A percentile compares a stretch with the other conserved stretches of the same genome.
Evolutionary conservation across 2,113 vertebrate species (phyloP).

Genomic region (Puffinus mauretanicus): DNA sequence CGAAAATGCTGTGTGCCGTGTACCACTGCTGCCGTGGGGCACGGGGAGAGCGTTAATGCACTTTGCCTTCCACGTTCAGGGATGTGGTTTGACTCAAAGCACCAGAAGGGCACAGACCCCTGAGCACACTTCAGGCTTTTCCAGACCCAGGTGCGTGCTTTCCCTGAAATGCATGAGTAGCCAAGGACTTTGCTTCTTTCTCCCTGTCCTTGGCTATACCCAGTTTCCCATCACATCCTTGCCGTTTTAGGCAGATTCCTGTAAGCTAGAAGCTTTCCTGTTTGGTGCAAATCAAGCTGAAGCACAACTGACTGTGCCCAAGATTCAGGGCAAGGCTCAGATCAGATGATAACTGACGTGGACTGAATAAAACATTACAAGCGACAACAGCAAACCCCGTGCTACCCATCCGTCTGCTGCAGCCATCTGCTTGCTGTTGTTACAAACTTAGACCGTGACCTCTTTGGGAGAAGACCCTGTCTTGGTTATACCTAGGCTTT

Average conservation of each 20-base stretch:
- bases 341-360: background rate
- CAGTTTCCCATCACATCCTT: background rate
- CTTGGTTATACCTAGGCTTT: background rate
- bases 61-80: background rate
- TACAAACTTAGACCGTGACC: background rate
- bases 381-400: background rate
- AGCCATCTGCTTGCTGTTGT: background rate
- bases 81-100: background rate
- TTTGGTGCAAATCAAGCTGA: background rate
- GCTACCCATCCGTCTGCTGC: background rate
- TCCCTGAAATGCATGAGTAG: background rate
- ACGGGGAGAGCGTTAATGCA: rapidly evolving
- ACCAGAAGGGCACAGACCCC: background rate
- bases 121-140: background rate
- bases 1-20: rapidly evolving
- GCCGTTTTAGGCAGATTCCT: background rate
- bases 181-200: background rate
- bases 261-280: background rate
- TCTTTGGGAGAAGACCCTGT: background rate
- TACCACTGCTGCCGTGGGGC: background rate
- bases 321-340: background rate
- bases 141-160: background rate
- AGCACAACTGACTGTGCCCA: background rate
- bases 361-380: background rate
- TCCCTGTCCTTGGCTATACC: background rate